Evolutionary conservation across 92 coral and sea anemone genomes (phyloP).

Genomic region (Porites evermanni): DNA sequence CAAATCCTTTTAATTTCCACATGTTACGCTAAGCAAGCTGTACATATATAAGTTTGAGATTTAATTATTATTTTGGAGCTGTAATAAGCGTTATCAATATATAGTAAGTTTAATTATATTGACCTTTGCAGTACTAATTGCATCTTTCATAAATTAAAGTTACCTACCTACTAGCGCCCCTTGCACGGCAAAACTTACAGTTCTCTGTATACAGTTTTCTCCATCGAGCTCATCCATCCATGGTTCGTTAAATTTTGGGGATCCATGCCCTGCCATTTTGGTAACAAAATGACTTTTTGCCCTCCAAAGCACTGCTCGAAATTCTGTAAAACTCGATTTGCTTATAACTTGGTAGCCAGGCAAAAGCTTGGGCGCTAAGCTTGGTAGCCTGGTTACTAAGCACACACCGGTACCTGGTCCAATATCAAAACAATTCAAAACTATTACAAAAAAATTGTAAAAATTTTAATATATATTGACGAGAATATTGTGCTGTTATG

Average conservation of each 20-base stretch:
- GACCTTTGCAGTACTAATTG: not conserved
- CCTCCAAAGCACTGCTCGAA: not conserved
- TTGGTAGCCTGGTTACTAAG: conserved; percentile 5
- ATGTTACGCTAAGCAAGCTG: not conserved
- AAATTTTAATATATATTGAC: too few relatives aligned
- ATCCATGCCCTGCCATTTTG: conserved; percentile 22
- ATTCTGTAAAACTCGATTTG: not conserved
- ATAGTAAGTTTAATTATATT: not conserved
- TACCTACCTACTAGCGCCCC: conserved; percentile 88
- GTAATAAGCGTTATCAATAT: too few relatives aligned
- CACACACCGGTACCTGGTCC: not conserved
- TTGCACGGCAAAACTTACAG: conserved; percentile 83
- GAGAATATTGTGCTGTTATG: too few relatives aligned
- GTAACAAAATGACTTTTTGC: not conserved
- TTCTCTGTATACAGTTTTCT: conserved; percentile 71
- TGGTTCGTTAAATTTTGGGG: conserved; percentile 69
- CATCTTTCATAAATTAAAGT: not conserved
- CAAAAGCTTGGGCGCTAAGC: not conserved
- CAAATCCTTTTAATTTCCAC: not conserved
- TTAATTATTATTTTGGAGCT: not conserved
- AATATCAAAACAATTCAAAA: not conserved
- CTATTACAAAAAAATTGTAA: too few relatives aligned
- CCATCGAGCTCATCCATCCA: conserved; percentile 95
- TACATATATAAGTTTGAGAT: not conserved
- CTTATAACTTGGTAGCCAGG: conserved; percentile 11